A percentile compares a stretch with the other conserved stretches of the same genome.
Evolutionary conservation across 2,113 vertebrate genomes (phyloP).

Genomic region (Brevimyrus niger): DNA sequence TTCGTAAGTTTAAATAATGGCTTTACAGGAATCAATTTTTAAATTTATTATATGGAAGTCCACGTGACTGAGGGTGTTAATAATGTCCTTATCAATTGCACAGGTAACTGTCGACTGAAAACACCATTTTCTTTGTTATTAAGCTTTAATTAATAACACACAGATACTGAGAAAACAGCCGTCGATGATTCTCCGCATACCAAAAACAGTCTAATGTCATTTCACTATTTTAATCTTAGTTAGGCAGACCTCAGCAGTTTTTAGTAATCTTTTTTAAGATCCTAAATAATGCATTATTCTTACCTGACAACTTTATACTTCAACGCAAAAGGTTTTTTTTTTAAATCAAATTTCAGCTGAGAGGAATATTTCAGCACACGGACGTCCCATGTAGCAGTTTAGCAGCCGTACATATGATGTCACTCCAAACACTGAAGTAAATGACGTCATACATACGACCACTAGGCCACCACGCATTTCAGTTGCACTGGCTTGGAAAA

Average conservation of each 20-base stretch:
- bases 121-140: constrained; percentile 27
- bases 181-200: background rate
- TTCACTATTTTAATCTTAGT: background rate
- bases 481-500: constrained; percentile 21
- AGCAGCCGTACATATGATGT: constrained; percentile 96
- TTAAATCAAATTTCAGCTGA: background rate
- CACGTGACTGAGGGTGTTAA: constrained; percentile 25
- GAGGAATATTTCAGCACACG: constrained; percentile 28
- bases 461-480: constrained; percentile 82
- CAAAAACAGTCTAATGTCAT: background rate
- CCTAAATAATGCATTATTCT: constrained; percentile 22
- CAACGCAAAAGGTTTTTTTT: constrained; percentile 11
- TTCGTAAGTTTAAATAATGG: constrained; percentile 21
- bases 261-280: background rate
- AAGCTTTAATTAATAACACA: constrained; percentile 29
- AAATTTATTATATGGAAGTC: background rate
- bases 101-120: constrained; percentile 28
- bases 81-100: constrained; percentile 38
- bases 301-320: constrained; percentile 33
- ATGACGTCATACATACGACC: constrained; percentile 95
- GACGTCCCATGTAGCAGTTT: constrained; percentile 85
- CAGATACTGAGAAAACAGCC: constrained; percentile 20
- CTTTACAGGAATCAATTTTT: constrained; percentile 31
- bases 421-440: constrained; percentile 90
- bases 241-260: background rate